These are phyloP conservation scores for Tetranychus truncatus DNA, from an alignment of 2,888 invertebrate species.

Conservation along the genomic window DNA sequence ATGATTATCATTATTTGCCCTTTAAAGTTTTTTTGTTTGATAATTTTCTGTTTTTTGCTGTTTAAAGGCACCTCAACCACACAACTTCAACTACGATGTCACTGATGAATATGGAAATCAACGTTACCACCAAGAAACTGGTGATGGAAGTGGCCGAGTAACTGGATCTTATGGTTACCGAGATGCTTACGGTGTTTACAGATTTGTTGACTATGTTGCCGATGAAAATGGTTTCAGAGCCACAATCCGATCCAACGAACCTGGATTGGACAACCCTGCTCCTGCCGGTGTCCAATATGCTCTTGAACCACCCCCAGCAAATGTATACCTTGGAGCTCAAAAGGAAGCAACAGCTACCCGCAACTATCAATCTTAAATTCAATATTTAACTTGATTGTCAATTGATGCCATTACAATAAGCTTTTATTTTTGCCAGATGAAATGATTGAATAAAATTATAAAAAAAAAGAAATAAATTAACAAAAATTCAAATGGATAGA, in stretches of 20 bases:
- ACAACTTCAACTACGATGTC: constrained; percentile 26
- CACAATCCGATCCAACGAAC: constrained; percentile 6
- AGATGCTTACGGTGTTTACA: constrained; percentile 25
- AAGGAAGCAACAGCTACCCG: not conserved
- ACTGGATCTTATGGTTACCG: constrained; percentile 27
- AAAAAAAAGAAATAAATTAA: too few species aligned
- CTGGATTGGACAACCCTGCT: not conserved
- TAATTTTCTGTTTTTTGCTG: not conserved
- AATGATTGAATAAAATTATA: not conserved
- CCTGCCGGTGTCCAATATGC: not conserved
- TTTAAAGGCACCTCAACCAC: constrained; percentile 20
- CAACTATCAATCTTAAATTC: not conserved
- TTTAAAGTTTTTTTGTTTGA: not conserved
- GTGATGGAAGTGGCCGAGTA: constrained; percentile 25
- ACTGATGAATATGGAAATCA: constrained; percentile 26
- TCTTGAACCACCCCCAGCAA: not conserved
- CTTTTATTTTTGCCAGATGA: not conserved
- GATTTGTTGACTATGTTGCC: constrained; percentile 27
- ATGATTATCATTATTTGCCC: not conserved
- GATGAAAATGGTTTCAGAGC: constrained; percentile 26
- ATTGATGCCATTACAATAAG: not conserved
- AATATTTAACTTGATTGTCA: not conserved
- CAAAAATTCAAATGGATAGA: too few species aligned
- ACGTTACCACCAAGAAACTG: constrained; percentile 25
- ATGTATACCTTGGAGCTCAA: not conserved